Conservation (phyloP, 2,113 vertebrate species). For the Lepus europaeus region DNA sequence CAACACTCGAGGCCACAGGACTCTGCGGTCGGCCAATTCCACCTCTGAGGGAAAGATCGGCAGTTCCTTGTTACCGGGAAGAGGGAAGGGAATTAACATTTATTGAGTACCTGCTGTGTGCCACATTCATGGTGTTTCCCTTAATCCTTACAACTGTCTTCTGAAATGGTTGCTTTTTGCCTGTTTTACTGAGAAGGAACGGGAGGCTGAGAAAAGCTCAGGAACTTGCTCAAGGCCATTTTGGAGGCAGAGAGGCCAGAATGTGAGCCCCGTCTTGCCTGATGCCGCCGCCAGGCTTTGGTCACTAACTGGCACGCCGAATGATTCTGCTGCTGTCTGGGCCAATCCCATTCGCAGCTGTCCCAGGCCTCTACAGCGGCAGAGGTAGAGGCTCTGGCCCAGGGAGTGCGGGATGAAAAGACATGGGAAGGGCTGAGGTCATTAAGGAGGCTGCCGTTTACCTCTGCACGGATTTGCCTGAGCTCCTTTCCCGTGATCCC, state of each 20-base stretch:
- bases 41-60: neutral
- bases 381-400: neutral
- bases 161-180: neutral
- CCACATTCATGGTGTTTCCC: neutral
- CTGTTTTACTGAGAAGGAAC: conserved; percentile 36
- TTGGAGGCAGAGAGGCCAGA: conserved; percentile 1
- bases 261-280: conserved; percentile 29
- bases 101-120: neutral
- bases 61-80: neutral
- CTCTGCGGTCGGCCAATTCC: neutral
- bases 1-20: neutral
- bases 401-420: neutral
- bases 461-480: neutral
- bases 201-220: neutral
- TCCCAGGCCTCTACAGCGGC: neutral
- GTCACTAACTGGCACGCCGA: neutral
- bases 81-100: neutral
- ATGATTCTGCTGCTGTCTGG: neutral
- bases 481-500: conserved; percentile 8
- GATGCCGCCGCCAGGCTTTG: neutral
- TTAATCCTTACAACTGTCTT: neutral
- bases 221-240: conserved; percentile 4
- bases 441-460: neutral
- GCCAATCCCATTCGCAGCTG: neutral
- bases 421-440: neutral